phyloP scores from a whole-genome alignment of 1,140 invertebrate genomes.

The Scaptomyza pallida region DNA sequence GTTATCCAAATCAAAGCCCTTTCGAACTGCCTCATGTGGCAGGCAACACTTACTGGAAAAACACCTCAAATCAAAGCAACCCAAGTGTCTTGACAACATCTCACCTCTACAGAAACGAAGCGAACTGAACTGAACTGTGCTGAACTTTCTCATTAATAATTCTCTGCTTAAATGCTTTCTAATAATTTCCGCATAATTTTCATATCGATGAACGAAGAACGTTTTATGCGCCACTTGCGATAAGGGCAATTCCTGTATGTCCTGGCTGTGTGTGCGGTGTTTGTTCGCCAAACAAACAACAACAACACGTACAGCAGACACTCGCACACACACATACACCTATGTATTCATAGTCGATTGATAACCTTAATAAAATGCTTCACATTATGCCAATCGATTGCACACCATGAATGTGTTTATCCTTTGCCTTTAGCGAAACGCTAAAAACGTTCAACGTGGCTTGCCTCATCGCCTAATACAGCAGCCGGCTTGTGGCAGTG shows the following conservation, averaged over 20 bases:
- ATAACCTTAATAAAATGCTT: constrained; percentile 83
- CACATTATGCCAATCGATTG: constrained; percentile 82
- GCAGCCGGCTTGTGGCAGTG: constrained; percentile 17
- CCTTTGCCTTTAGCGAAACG: constrained; percentile 58
- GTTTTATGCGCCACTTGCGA: constrained; percentile 76
- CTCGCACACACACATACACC: constrained; percentile 45
- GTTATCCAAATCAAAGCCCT: neutral
- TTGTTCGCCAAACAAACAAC: constrained; percentile 66
- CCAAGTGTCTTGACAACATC: constrained; percentile 7
- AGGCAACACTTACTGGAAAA: neutral
- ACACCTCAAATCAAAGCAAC: constrained; percentile 4
- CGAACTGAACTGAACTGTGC: constrained; percentile 5
- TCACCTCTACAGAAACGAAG: constrained; percentile 5
- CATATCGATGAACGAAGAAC: constrained; percentile 58
- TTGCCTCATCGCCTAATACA: constrained; percentile 46
- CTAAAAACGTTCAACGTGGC: constrained; percentile 34
- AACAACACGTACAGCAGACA: constrained; percentile 53
- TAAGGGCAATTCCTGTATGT: constrained; percentile 54
- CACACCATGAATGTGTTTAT: constrained; percentile 83
- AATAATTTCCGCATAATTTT: constrained; percentile 81
- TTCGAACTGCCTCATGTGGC: neutral
- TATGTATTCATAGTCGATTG: constrained; percentile 78
- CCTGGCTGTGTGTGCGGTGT: constrained; percentile 35
- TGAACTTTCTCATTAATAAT: constrained; percentile 69
- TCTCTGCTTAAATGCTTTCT: constrained; percentile 81